These are phyloP conservation scores for Rhinolophus ferrumequinum DNA, from an alignment of 2,113 vertebrate genomes.

Conservation along the genomic window DNA sequence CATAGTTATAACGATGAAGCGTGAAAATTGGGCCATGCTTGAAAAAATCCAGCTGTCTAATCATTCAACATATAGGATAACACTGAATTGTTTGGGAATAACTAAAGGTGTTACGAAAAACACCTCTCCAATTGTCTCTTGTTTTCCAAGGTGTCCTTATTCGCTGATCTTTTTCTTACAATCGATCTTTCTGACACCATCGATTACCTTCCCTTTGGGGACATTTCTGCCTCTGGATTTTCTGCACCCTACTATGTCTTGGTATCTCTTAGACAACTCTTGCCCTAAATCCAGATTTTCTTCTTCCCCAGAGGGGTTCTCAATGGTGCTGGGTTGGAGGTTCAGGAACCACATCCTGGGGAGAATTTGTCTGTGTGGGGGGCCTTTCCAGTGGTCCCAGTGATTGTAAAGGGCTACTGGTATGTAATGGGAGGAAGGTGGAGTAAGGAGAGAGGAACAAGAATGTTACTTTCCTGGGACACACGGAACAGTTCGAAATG, in stretches of 20 bases:
- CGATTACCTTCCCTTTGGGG: background rate
- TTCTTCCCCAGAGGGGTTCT: background rate
- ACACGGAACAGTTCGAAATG: background rate
- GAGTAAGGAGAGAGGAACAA: background rate
- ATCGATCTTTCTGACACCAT: background rate
- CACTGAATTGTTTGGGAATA: background rate
- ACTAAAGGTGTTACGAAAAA: background rate
- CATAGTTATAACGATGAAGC: background rate
- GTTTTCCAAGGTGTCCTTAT: background rate
- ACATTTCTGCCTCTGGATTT: background rate
- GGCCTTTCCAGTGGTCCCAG: background rate
- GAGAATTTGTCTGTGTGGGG: background rate
- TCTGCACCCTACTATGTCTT: background rate
- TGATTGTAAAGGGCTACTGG: background rate
- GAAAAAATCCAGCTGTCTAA: background rate
- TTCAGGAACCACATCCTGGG: too few species aligned
- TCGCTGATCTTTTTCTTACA: background rate
- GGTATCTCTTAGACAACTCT: background rate
- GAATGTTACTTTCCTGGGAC: background rate
- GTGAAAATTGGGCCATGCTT: background rate
- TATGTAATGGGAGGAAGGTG: background rate
- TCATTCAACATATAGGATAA: background rate
- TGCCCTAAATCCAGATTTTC: background rate
- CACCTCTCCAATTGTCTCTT: background rate
- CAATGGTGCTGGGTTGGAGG: background rate